A percentile compares a stretch with the other conserved stretches of the same genome.
phyloP scores from a whole-genome alignment of 2,888 invertebrate species.

The Nymphalis c-album region DNA sequence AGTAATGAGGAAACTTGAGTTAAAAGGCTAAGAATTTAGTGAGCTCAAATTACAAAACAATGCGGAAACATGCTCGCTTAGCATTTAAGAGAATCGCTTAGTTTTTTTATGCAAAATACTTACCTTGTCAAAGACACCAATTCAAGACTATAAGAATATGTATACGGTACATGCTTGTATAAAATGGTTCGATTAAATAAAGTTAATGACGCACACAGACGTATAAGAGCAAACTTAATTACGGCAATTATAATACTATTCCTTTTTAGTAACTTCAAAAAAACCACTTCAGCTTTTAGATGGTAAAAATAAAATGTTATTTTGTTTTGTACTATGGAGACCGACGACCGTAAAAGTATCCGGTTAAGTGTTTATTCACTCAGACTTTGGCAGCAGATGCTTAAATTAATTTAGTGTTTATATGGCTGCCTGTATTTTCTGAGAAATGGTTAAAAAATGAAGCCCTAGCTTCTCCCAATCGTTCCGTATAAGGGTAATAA shows the following conservation, averaged over 20 bases:
- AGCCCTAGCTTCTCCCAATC: neutral
- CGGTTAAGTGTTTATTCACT: neutral
- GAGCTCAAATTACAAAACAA: neutral
- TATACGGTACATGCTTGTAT: too few relatives aligned
- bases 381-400: conserved; percentile 1
- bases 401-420: neutral
- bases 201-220: neutral
- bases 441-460: conserved; percentile 3
- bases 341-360: neutral
- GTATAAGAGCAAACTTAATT: neutral
- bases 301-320: neutral
- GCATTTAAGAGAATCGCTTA: neutral
- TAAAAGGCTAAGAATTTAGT: neutral
- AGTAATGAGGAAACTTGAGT: neutral
- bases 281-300: neutral
- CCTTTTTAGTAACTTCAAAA: neutral
- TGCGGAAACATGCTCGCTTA: conserved; percentile 2
- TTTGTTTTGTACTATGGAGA: neutral
- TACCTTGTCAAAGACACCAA: neutral
- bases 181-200: neutral
- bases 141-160: too few relatives aligned
- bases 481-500: neutral
- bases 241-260: neutral
- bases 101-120: neutral
- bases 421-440: conserved; percentile 6